Base-by-base conservation (phyloP, 1,140 invertebrate genomes). In the Phymastichus coffea region DNA sequence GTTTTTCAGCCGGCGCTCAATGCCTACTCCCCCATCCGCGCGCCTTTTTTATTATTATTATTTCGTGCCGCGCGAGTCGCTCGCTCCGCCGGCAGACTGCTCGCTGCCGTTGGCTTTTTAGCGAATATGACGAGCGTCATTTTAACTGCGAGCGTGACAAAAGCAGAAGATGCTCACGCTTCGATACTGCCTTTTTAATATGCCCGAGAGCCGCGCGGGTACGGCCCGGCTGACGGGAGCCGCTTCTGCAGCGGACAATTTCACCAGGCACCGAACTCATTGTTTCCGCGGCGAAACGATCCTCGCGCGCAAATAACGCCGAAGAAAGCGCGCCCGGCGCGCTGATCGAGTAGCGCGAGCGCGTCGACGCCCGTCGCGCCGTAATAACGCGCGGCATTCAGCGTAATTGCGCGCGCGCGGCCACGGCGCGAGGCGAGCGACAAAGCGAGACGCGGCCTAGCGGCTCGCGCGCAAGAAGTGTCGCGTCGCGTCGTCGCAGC, bases 381-480 rank as follows among this genome's bases (percentile, higher is more conserved):
- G n/a, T n/a, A n/a, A n/a, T n/a, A n/a, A n/a, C n/a, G n/a, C n/a
- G n/a, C 28, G 43, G 22, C 17, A 38, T 25, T 33, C 12, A 33
- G 28, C 12, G 28, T 12, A n/a, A n/a, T n/a, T n/a, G 22, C 17
- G n/a, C 17, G 14, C 38, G 19, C 9, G n/a, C 15, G 23, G 22
- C 15, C 37, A 2, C 26, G 26, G 10, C 37, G 52, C 53, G 26
- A 22, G 20, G 48, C 12, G 38, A n/a, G 49, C 33, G 37, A 22
- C 17, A 52, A 51, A 62, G 37, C 22, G 22, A 2, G 25, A 10
- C 22, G 67, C 62, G n/a, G n/a, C n/a, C n/a, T n/a, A n/a, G n/a
- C n/a, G n/a, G 70, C 64, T 66, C 64, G 66, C 73, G 72, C 67
- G 70, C 69, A 67, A 63, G 48, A 66, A 44, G 41, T 65, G 57